phyloP scores from a whole-genome alignment of 2,797 vertebrate species.

The Champsocephalus esox region DNA sequence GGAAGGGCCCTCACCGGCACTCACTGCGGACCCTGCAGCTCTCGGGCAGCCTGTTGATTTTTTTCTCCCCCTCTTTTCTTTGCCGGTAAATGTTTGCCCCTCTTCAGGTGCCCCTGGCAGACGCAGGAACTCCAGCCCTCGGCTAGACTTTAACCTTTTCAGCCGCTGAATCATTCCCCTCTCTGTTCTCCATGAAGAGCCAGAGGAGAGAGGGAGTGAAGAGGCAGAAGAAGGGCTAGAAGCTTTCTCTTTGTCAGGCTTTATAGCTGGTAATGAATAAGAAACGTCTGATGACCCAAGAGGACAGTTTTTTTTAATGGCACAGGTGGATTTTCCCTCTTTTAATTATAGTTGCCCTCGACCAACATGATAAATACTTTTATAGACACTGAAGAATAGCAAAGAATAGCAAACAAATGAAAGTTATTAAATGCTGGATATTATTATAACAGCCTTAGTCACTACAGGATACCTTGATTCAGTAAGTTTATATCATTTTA shows the following conservation, averaged over 20 bases:
- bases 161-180: conserved; percentile 71
- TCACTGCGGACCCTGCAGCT: conserved; percentile 69
- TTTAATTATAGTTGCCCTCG: conserved; percentile 14
- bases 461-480: not conserved
- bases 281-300: conserved; percentile 76
- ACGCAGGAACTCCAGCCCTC: conserved; percentile 67
- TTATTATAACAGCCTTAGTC: not conserved
- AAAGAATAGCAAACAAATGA: conserved; percentile 14
- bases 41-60: conserved; percentile 73
- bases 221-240: conserved; percentile 77
- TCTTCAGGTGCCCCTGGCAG: conserved; percentile 85
- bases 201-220: conserved; percentile 59
- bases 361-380: conserved; percentile 5
- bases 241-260: conserved; percentile 76
- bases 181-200: conserved; percentile 67
- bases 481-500: not conserved
- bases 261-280: conserved; percentile 80
- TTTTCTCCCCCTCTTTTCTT: conserved; percentile 73
- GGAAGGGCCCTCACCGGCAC: conserved; percentile 76
- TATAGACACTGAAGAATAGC: not conserved
- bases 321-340: conserved; percentile 64
- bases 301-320: conserved; percentile 34
- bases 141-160: conserved; percentile 84
- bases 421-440: not conserved
- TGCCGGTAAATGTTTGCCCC: conserved; percentile 84